phyloP scores from a whole-genome alignment of 2,888 invertebrate species.

The Onthophagus sagittarius region DNA sequence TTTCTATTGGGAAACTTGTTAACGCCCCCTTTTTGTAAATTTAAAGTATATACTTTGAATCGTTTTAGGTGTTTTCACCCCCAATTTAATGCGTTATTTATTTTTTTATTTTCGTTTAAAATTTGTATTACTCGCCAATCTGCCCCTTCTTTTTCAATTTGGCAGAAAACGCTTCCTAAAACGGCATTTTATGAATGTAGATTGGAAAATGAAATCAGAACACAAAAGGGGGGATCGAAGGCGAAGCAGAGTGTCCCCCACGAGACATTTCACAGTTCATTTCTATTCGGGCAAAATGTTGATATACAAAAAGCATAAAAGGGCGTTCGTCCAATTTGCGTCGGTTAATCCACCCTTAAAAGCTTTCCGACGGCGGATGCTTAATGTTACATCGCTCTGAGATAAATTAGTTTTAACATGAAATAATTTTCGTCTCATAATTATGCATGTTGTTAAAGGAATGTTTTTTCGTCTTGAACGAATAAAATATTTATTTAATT shows the following conservation, averaged over 20 bases:
- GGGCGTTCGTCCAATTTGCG: not conserved
- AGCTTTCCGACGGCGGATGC: not conserved
- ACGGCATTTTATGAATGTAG: slow-evolving; percentile 23
- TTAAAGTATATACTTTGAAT: not conserved
- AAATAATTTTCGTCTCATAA: not conserved
- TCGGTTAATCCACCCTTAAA: not conserved
- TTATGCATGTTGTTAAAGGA: too few relatives aligned
- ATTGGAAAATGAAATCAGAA: slow-evolving; percentile 20
- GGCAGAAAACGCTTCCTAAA: slow-evolving; percentile 15
- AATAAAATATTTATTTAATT: too few relatives aligned
- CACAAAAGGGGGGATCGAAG: slow-evolving; percentile 18
- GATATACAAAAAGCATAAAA: not conserved
- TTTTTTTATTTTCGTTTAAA: not conserved
- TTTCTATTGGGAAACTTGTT: not conserved
- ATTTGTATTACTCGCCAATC: slow-evolving; percentile 6
- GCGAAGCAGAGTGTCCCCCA: slow-evolving; percentile 6
- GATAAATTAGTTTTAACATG: not conserved
- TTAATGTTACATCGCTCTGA: too few relatives aligned
- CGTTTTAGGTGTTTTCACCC: slow-evolving; percentile 17
- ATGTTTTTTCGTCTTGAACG: too few relatives aligned
- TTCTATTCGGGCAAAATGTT: slow-evolving; percentile 2
- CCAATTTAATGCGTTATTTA: not conserved
- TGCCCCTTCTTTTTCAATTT: slow-evolving; percentile 20
- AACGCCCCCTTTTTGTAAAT: not conserved
- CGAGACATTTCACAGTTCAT: slow-evolving; percentile 12